Conservation (phyloP, 2,888 invertebrate species). For the Nasonovia ribisnigri region DNA sequence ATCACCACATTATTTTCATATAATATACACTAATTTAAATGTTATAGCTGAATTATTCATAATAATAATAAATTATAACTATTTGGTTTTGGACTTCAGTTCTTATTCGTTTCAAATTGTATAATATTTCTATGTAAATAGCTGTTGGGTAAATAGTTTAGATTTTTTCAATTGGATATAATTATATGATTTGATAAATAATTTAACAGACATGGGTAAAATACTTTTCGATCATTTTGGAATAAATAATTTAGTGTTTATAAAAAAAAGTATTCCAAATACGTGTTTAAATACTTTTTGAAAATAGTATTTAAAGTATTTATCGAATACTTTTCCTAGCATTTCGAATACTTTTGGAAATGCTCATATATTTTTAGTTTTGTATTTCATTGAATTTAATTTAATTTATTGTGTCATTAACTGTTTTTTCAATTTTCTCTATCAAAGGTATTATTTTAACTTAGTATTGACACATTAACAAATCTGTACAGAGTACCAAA, state of each 20-base stretch:
- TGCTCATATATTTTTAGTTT: neutral
- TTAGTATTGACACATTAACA: no score
- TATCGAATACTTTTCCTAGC: neutral
- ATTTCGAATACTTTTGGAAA: neutral
- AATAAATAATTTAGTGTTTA: neutral
- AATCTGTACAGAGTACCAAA: no score
- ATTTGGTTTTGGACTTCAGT: neutral
- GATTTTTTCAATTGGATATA: neutral
- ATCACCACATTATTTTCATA: neutral
- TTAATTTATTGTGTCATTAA: no score
- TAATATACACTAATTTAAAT: neutral
- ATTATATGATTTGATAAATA: neutral
- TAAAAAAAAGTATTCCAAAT: no score
- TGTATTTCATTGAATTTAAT: neutral
- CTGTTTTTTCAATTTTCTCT: no score
- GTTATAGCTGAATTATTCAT: neutral
- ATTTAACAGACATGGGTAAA: neutral
- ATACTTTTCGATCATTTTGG: neutral
- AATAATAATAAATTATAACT: neutral
- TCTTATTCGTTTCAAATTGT: neutral
- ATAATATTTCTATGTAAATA: neutral
- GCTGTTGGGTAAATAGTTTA: neutral
- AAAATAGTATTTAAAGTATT: neutral
- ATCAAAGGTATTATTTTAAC: no score
- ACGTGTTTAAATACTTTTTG: neutral